Evolutionary conservation across 2,888 invertebrate species (phyloP).

Genomic region (Tyria jacobaeae): DNA sequence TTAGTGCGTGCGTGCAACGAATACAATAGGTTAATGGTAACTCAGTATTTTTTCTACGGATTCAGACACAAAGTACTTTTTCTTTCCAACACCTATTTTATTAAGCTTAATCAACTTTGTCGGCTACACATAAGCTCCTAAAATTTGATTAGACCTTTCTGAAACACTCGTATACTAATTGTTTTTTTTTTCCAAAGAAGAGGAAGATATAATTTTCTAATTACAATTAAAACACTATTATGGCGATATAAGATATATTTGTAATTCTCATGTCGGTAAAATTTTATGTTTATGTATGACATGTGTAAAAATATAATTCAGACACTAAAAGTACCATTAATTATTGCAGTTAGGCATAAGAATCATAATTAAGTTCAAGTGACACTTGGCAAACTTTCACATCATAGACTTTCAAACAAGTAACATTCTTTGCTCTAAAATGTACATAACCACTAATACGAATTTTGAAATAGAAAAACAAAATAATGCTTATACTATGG

Average conservation of each 20-base stretch:
- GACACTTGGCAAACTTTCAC: slow-evolving; percentile 26
- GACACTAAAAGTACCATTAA: slow-evolving; percentile 25
- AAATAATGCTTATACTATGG: slow-evolving; percentile 34
- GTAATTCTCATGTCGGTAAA: slow-evolving; percentile 46
- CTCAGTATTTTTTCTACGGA: too few relatives aligned
- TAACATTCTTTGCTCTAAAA: slow-evolving; percentile 17
- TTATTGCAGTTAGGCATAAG: slow-evolving; percentile 18
- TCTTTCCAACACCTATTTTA: too few relatives aligned
- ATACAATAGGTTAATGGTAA: too few relatives aligned
- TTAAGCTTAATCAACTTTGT: too few relatives aligned
- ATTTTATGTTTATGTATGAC: slow-evolving; percentile 35
- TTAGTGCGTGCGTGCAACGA: too few relatives aligned
- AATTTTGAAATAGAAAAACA: slow-evolving; percentile 44
- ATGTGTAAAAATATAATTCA: slow-evolving; percentile 31
- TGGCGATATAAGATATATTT: slow-evolving; percentile 44
- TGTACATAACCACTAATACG: slow-evolving; percentile 24
- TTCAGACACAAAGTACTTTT: too few relatives aligned
- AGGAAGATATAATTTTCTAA: not conserved
- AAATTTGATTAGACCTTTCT: too few relatives aligned
- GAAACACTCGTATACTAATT: too few relatives aligned
- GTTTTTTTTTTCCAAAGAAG: not conserved
- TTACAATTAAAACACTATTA: slow-evolving; percentile 16
- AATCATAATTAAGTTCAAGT: slow-evolving; percentile 15
- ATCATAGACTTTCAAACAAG: slow-evolving; percentile 18
- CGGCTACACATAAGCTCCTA: too few relatives aligned